Base-by-base conservation (phyloP, 92 coral and sea anemone species). In the Muricea muricata region DNA sequence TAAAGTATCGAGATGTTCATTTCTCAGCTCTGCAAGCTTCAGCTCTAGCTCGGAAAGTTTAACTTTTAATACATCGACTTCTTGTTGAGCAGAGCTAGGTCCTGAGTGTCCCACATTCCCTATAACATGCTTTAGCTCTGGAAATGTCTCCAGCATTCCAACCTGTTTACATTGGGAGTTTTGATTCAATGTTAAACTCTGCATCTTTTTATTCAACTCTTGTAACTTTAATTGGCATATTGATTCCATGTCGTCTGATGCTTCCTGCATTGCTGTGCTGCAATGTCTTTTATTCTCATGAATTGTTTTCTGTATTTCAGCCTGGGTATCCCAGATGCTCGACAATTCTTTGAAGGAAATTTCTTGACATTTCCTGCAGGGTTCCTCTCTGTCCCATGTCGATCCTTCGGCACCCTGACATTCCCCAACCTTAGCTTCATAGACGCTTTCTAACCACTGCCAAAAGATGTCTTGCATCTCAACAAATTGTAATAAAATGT, bases 371-470 rank as follows among this genome's bases (percentile, higher is more conserved):
- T 20, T 35, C 35, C 23, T 11, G 26, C 83, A 78, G 45, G 65
- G 9, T 32, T 18, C 11, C 25, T 31, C 10, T 0, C 7, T 15
- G 12, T 58, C n/a, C 42, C 40, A 48, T n/a, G 20, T 56, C 33
- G 7, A 15, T 0, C 39, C 30, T 24, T 24, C 65, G 7, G 66
- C 54, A 33, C 68, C 85, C 3, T 42, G 60, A 75, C 6, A 56
- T 31, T 71, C 41, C 8, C 6, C 45, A 9, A 80, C 0, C 50
- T 90, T 86, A 14, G 84, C 83, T 48, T 93, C 97, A 33, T 90
- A 75, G 40, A 91, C 85, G 86, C 97, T 97, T 55, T 88, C 86
- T 96, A 97, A 90, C 99, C 99, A 97, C 73, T 89, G 92, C 99
- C 99, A 97, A 77, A 93, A 97, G 29, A 87, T 72, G 30, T 56